Evolutionary conservation across 2,797 vertebrate species (phyloP).

Genomic region (Lerista edwardsae): DNA sequence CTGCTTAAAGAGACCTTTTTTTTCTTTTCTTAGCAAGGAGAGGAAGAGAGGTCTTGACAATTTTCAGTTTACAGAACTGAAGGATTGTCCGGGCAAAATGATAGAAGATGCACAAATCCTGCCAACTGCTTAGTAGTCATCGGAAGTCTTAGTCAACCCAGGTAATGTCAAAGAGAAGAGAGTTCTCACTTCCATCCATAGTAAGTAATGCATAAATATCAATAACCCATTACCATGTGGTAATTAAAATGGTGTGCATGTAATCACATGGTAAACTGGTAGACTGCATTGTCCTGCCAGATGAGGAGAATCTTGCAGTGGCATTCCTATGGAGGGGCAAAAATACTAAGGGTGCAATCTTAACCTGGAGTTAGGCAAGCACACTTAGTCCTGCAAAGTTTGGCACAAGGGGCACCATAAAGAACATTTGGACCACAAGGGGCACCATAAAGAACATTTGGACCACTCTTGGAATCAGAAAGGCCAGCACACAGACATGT

Average conservation of each 20-base stretch:
- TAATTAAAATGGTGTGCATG: neutral
- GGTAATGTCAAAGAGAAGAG: neutral
- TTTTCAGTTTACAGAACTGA: neutral
- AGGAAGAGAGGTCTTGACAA: neutral
- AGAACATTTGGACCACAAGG: too few relatives aligned
- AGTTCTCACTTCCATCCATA: neutral
- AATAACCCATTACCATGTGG: neutral
- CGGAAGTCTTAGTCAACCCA: neutral
- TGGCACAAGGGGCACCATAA: too few relatives aligned
- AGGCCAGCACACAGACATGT: too few relatives aligned
- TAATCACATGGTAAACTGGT: neutral
- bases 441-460: too few relatives aligned
- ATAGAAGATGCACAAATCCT: neutral
- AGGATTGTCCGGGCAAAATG: neutral
- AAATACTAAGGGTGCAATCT: too few relatives aligned
- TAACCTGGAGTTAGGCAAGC: too few relatives aligned
- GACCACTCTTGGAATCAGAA: too few relatives aligned
- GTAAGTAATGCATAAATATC: neutral
- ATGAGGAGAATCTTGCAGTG: neutral
- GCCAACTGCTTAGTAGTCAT: neutral
- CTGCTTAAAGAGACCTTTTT: neutral
- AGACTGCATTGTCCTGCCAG: too few relatives aligned
- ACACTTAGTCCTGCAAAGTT: too few relatives aligned
- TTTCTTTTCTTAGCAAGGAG: neutral
- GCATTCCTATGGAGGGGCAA: too few relatives aligned